phyloP scores from a whole-genome alignment of 2,113 vertebrate genomes.

The Argyrosomus japonicus region DNA sequence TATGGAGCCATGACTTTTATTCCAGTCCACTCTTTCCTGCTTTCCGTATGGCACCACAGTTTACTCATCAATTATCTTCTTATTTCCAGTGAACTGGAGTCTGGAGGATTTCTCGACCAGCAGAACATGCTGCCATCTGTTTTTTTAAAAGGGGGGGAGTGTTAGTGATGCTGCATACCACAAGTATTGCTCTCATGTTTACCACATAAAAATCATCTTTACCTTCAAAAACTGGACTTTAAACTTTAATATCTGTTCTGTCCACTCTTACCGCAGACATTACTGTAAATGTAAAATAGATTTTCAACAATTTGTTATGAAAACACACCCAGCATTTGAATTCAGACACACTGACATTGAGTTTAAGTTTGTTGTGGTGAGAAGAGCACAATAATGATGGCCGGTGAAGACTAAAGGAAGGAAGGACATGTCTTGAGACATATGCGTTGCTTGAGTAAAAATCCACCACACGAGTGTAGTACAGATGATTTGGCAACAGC shows the following conservation, averaged over 20 bases:
- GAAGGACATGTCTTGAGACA: conserved; percentile 40
- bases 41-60: conserved; percentile 26
- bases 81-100: background rate
- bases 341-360: background rate
- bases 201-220: background rate
- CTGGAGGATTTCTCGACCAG: background rate
- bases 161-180: background rate
- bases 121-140: background rate
- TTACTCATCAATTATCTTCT: conserved; percentile 40
- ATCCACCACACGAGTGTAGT: conserved; percentile 47
- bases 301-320: conserved; percentile 10
- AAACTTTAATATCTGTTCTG: conserved; percentile 25
- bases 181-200: background rate
- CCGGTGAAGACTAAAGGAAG: background rate
- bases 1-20: background rate
- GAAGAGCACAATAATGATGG: background rate
- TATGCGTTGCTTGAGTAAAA: conserved; percentile 37
- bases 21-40: conserved; percentile 56
- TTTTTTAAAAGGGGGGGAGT: no score
- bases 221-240: conserved; percentile 23
- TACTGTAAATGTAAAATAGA: background rate
- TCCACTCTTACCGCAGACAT: background rate
- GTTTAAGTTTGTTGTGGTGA: background rate
- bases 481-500: conserved; percentile 73
- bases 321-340: conserved; percentile 8